A percentile compares a stretch with the other conserved stretches of the same genome.
These are phyloP conservation scores for Nebria ingens DNA, from an alignment of 1,140 invertebrate species.

Conservation along the genomic window DNA sequence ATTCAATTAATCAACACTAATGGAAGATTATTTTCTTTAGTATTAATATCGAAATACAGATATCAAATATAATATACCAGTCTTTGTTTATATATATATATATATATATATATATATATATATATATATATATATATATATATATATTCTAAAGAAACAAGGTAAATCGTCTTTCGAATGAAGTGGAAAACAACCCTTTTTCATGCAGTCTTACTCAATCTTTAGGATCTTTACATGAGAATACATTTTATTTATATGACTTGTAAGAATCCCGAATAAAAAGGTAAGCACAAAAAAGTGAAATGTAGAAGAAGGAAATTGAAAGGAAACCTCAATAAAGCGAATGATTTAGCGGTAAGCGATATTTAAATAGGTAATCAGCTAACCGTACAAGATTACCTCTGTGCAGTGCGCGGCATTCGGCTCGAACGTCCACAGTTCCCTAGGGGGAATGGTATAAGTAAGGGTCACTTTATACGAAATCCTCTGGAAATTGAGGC, in stretches of 20 bases:
- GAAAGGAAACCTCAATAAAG: slow-evolving; percentile 7
- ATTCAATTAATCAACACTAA: slow-evolving; percentile 6
- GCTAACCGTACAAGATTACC: slow-evolving; percentile 7
- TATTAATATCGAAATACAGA: background rate
- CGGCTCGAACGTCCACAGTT: background rate
- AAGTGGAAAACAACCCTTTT: no score
- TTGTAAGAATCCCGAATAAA: no score
- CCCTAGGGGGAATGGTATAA: background rate
- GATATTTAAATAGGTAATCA: slow-evolving; percentile 9
- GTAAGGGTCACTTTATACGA: slow-evolving; percentile 9
- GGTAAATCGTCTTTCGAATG: no score
- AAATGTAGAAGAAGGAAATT: background rate
- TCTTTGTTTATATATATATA: no score
- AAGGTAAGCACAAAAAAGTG: no score
- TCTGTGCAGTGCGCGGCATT: background rate
- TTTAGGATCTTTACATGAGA: no score
- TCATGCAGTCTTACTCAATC: no score
- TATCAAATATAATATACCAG: background rate
- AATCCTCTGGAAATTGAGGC: slow-evolving; percentile 4
- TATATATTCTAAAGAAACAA: no score
- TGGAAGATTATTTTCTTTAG: background rate
- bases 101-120: no score
- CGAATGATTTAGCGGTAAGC: slow-evolving; percentile 6
- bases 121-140: no score
- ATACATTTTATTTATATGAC: no score